phyloP scores from a whole-genome alignment of 2,888 invertebrate species.

The Thecocarcelia acutangulata region DNA sequence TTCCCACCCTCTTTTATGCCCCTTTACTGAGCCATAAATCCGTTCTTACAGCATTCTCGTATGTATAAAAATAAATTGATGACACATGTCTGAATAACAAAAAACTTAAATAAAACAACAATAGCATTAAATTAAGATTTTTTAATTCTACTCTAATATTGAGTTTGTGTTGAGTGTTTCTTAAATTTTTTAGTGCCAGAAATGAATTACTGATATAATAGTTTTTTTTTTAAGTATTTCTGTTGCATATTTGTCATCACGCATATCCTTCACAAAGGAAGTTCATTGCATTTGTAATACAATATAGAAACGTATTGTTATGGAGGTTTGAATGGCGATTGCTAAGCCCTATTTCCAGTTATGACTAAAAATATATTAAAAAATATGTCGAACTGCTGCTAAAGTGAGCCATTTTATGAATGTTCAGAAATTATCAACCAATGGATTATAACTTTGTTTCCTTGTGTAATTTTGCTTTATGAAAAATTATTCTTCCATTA shows the following conservation, averaged over 20 bases:
- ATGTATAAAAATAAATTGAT: constrained; percentile 49
- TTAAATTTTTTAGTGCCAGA: neutral
- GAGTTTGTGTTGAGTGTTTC: neutral
- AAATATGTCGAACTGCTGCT: too few relatives aligned
- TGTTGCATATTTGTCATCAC: constrained; percentile 57
- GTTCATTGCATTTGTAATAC: constrained; percentile 26
- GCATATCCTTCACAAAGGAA: constrained; percentile 57
- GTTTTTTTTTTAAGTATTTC: neutral
- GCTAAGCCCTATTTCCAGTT: too few relatives aligned
- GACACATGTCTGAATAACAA: constrained; percentile 60
- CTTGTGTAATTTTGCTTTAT: too few relatives aligned
- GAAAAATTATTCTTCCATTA: too few relatives aligned
- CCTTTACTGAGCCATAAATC: constrained; percentile 50
- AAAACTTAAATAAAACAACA: constrained; percentile 31
- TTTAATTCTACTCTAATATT: too few relatives aligned
- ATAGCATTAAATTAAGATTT: neutral
- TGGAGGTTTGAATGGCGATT: too few relatives aligned
- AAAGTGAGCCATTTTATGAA: too few relatives aligned
- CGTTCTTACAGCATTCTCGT: constrained; percentile 38
- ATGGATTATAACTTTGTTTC: too few relatives aligned
- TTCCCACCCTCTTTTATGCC: constrained; percentile 33
- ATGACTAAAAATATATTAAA: too few relatives aligned
- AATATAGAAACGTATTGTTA: too few relatives aligned
- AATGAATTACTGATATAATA: neutral
- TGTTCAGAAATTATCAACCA: too few relatives aligned